Evolutionary conservation across 2,888 invertebrate species (phyloP), one percentile per base, ranked within the genome.

Genomic region (Spodoptera picta): DNA sequence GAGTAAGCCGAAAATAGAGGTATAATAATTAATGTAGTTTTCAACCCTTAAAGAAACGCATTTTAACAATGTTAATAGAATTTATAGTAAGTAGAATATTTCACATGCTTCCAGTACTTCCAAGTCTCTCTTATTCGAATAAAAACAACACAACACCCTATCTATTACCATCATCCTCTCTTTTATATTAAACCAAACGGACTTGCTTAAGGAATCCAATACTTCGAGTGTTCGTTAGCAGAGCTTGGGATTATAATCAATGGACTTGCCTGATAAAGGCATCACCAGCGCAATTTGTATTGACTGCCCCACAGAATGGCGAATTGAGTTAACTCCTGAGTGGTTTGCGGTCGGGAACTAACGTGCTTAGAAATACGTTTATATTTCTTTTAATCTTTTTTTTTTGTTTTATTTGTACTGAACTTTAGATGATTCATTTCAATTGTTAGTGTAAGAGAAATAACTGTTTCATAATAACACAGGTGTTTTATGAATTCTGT

Each of bases 181-280:
- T 69, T 77, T 79, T 44, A 46, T 60, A 79, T 82, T 69, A 31
- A 41, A 52, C 41, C 67, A 65, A 76, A 56, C 23, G 56, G 69
- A 66, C 81, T 84, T 79, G 80, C 80, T 73, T 79, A 72, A 81
- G 81, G 81, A 87, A 87, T 85, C 81, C 79, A 86, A 85, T 88
- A 86, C 79, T 73, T 80, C 72, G 66, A 73, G 78, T 75, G 81
- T 84, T 88, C 84, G 84, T 87, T 85, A 83, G 80, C 64, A 36
- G 42, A 63, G 55, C 70, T 63, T 59, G 62, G 75, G 75, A 75
- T 83, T 82, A 83, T 83, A 80, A 79, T 78, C 79, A 77, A 79
- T 77, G 69, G 74, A 79, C 19, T 24, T 46, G 54, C 49, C 57
- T 68, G 68, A 60, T 72, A 71, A 73, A 65, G 65, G 54, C 61